Conservation (phyloP, 1,140 invertebrate species). For the Galleria mellonella region DNA sequence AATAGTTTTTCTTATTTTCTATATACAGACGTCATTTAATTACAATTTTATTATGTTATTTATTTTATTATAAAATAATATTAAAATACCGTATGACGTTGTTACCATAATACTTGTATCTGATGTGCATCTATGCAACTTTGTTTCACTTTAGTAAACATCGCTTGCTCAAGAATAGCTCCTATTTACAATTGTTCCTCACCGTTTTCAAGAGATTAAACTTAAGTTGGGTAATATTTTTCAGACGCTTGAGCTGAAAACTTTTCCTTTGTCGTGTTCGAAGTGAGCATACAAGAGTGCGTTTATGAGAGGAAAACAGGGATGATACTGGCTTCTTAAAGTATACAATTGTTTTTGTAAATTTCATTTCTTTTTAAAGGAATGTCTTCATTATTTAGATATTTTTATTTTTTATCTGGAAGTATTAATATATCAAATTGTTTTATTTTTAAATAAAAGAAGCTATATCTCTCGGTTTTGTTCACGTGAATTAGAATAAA, state of each 20-base stretch:
- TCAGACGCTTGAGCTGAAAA: conserved; percentile 49
- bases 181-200: conserved; percentile 50
- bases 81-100: background rate
- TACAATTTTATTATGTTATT: too few species aligned
- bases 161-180: conserved; percentile 20
- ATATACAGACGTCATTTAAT: too few species aligned
- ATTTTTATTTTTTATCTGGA: too few species aligned
- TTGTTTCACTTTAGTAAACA: conserved; percentile 9
- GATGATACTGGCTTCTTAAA: background rate
- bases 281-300: conserved; percentile 19
- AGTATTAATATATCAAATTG: too few species aligned
- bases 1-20: too few species aligned
- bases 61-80: too few species aligned
- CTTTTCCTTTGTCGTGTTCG: conserved; percentile 40
- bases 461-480: too few species aligned
- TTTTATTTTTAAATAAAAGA: too few species aligned
- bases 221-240: conserved; percentile 60
- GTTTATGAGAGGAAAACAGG: conserved; percentile 1
- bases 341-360: background rate
- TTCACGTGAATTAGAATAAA: too few species aligned
- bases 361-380: background rate
- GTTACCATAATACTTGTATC: background rate
- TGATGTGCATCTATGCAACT: too few species aligned
- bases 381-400: background rate
- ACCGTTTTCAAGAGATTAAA: conserved; percentile 54